Percentiles rank a stretch among this genome's conserved stretches.
phyloP scores from a whole-genome alignment of 1,140 invertebrate species.

The Zaprionus lachaisei region DNA sequence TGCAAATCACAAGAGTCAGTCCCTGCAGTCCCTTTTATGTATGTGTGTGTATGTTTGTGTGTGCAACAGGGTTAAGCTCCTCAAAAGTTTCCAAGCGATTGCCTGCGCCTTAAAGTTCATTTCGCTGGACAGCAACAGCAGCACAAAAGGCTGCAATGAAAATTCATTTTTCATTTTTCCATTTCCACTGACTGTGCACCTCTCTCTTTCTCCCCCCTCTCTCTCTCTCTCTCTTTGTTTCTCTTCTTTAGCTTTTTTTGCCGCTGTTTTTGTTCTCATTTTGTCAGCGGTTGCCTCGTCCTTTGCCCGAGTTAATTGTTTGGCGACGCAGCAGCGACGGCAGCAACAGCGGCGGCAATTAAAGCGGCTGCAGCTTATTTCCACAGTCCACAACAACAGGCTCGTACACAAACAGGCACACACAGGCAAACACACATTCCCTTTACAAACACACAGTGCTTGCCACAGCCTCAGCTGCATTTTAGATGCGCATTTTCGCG shows the following conservation, averaged over 20 bases:
- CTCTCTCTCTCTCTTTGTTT: conserved; percentile 6
- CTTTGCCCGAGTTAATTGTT: conserved; percentile 69
- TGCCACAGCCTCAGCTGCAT: conserved; percentile 15
- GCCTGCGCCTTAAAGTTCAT: conserved; percentile 74
- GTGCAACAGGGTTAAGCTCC: conserved; percentile 32
- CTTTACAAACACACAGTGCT: neutral
- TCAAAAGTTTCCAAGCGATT: conserved; percentile 73
- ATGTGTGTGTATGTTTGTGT: neutral
- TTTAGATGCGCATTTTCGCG: conserved; percentile 14
- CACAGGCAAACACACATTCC: neutral
- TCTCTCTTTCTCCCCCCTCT: neutral
- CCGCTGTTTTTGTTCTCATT: conserved; percentile 30
- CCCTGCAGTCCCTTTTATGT: conserved; percentile 47
- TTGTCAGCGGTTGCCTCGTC: conserved; percentile 18
- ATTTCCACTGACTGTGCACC: conserved; percentile 39
- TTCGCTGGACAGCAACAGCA: conserved; percentile 29
- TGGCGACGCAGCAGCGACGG: conserved; percentile 38
- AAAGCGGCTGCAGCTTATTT: conserved; percentile 69
- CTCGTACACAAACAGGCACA: neutral
- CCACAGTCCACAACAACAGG: conserved; percentile 39
- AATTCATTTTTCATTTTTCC: conserved; percentile 48
- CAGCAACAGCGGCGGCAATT: conserved; percentile 46
- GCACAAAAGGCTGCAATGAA: conserved; percentile 60
- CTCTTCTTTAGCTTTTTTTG: neutral
- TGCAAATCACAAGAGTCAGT: conserved; percentile 76